Base-by-base conservation (phyloP, 1,140 invertebrate genomes). In the Holcopasites calliopsidis region DNA sequence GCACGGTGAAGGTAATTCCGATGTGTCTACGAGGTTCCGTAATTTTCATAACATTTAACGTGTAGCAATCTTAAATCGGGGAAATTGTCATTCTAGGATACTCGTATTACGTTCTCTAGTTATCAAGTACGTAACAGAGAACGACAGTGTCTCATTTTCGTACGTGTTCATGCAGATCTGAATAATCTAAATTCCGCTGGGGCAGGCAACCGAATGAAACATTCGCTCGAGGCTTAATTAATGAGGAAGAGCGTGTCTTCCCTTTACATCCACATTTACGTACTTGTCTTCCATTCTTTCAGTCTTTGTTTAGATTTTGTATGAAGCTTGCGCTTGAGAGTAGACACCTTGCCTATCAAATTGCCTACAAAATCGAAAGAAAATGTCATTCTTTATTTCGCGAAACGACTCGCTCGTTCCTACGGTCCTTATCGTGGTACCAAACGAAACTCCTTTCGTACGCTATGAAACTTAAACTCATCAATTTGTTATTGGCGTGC, bases 261-360 rank as follows among this genome's bases (percentile, higher is more conserved):
- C 44, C 38, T 76, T 76, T 70, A 52, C 49, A 77, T 76, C 77
- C 75, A 65, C 74, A 62, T 79, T 77, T 89, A 90, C 89, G 89
- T 90, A 90, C 89, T 89, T 90, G 78, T 85, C 84, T 88, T 90
- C 76, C 82, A 76, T 66, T 89, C 82, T 88, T 84, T 88, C 84
- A 86, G 75, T 87, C 84, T 90, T 87, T 87, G 72, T 88, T 88
- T 86, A 87, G 83, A 84, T 87, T 90, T 90, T 77, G 85, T 85
- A 80, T 88, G 85, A 57, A 88, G 79, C 87, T 88, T 90, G 61
- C 88, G 81, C 82, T 91, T 84, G 81, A 90, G 78, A 85, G 88
- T 88, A 77, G 88, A 88, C 85, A 90, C 79, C 83, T 88, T 91
- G 83, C 88, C 84, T 88, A 88, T 85, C 85, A 88, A 87, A 86